Conservation (phyloP, 2,113 vertebrate species). For the Petrocephalus microphthalmus region DNA sequence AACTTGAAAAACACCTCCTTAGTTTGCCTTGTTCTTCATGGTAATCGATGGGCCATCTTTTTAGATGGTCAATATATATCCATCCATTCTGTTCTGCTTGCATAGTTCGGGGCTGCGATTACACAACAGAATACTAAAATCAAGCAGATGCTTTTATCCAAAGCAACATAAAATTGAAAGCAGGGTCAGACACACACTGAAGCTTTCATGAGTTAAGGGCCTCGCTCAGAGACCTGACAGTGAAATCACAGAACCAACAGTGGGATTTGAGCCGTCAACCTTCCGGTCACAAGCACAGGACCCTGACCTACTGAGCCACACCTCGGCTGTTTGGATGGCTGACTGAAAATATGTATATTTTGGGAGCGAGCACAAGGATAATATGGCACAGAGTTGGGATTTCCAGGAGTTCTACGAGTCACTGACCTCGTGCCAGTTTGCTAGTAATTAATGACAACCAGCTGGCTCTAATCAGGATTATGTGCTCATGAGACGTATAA, state of each 20-base stretch:
- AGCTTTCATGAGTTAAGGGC: neutral
- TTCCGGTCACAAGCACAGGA: neutral
- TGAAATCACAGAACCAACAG: neutral
- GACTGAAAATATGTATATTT: neutral
- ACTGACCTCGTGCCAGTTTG: neutral
- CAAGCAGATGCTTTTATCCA: too few species aligned
- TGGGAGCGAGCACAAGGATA: neutral
- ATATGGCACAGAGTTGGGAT: neutral
- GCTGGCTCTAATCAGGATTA: neutral
- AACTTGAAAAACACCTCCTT: too few species aligned
- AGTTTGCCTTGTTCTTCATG: neutral
- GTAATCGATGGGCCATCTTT: neutral
- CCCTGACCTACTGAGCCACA: neutral
- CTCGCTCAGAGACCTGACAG: neutral
- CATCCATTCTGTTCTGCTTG: neutral
- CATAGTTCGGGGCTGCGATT: neutral
- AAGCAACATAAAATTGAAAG: neutral
- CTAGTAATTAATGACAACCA: neutral
- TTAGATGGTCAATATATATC: neutral
- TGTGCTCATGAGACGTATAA: neutral
- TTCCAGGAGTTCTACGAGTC: neutral
- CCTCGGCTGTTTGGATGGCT: neutral
- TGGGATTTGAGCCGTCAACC: neutral
- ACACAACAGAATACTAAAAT: too few species aligned
- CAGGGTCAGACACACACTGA: neutral